Base-by-base conservation (phyloP, 2,888 invertebrate genomes). In the Tetragonisca angustula region DNA sequence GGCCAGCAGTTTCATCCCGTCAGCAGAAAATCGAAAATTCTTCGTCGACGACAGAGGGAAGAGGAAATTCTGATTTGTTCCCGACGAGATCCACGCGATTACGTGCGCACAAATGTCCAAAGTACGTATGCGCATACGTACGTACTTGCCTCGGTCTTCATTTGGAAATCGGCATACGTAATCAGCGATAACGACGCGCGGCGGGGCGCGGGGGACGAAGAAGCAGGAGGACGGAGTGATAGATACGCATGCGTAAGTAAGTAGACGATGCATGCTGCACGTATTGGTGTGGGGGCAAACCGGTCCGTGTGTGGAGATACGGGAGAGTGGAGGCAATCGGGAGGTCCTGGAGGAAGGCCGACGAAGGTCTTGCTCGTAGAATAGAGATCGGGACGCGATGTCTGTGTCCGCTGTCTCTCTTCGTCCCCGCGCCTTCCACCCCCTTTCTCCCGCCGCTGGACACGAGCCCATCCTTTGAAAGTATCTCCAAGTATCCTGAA, bases 391-490 rank as follows among this genome's bases (percentile, higher is more conserved):
- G 90, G 80, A 85, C 90, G 88, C 90, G 89, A 89, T 88, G 88
- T 88, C 89, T 89, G 82, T 79, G 76, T 24, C 74, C 50, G 56
- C 68, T 68, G 62, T 79, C 82, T 77, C 77, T 68, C 32, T 76
- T 59, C 70, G 21, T 59, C 65, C 56, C 64, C 15, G 56, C 17
- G 59, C 9, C 36, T 36, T 36, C 9, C 11, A 36, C 5, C 9
- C 43, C 9, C 43, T 0, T 61, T 52, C n/a, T 36, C 54, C 49
- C 65, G 69, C 62, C 59, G 85, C 89, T 87, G 89, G 92, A 92
- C 92, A 92, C 90, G 89, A 92, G 92, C 91, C 90, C 92, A 91
- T 90, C 91, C 90, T 92, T 92, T 90, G 88, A 89, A 90, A 91
- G 90, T 91, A 92, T 91, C 87, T 91, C 89, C 86, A 90, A 89